Conservation (phyloP, 1,140 invertebrate species). For the Chironomus striatipennis region DNA sequence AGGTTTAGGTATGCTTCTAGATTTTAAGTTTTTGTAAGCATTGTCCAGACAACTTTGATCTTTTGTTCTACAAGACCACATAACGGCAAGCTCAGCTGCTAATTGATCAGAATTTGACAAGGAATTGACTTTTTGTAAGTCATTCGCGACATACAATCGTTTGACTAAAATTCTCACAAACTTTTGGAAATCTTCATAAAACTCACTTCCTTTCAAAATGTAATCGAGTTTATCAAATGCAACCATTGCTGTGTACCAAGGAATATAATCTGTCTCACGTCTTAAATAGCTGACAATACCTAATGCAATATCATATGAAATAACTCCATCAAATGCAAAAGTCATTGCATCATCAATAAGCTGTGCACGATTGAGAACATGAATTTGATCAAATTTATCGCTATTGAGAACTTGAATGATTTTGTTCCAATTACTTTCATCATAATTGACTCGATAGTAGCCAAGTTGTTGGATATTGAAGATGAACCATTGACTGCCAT, state of each 20-base stretch:
- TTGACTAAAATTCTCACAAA: background rate
- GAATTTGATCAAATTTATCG: conserved; percentile 44
- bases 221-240: conserved; percentile 30
- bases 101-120: background rate
- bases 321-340: conserved; percentile 47
- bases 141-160: background rate
- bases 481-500: conserved; percentile 38
- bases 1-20: background rate
- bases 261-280: conserved; percentile 45
- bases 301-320: conserved; percentile 45
- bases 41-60: conserved; percentile 1
- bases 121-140: background rate
- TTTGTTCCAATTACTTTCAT: conserved; percentile 43
- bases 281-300: conserved; percentile 43
- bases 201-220: background rate
- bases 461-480: conserved; percentile 44
- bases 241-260: conserved; percentile 44
- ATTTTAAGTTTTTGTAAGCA: background rate
- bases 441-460: conserved; percentile 57
- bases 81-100: background rate
- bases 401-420: conserved; percentile 40
- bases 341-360: conserved; percentile 66
- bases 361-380: conserved; percentile 63
- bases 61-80: conserved; percentile 8
- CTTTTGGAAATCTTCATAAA: background rate